Conservation (phyloP, 2,888 invertebrate genomes). For the Arge pagana region DNA sequence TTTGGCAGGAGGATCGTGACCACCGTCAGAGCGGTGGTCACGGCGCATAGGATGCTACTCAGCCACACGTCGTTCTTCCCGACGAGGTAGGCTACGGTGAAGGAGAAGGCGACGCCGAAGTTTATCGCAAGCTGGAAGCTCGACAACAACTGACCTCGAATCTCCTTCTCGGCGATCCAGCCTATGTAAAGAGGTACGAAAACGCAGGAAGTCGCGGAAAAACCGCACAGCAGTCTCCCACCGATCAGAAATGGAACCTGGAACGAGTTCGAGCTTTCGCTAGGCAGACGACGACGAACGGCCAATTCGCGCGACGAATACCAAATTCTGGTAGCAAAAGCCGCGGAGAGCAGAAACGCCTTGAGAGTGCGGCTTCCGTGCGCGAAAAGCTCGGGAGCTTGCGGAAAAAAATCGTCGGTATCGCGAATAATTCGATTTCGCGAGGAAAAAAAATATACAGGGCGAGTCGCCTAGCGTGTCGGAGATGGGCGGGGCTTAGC, state of each 20-base stretch:
- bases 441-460: too few species aligned
- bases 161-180: conserved; percentile 41
- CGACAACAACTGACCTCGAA: conserved; percentile 39
- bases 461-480: too few species aligned
- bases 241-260: conserved; percentile 36
- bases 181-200: conserved; percentile 46
- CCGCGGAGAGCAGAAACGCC: too few species aligned
- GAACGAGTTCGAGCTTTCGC: too few species aligned
- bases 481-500: too few species aligned
- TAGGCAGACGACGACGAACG: too few species aligned
- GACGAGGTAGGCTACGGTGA: conserved; percentile 30
- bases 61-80: conserved; percentile 37
- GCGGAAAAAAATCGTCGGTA: too few species aligned
- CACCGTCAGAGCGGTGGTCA: conserved; percentile 38
- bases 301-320: too few species aligned
- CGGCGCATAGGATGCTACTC: conserved; percentile 43
- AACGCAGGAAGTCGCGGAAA: conserved; percentile 39
- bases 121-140: conserved; percentile 47
- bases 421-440: too few species aligned
- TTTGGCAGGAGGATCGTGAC: conserved; percentile 40
- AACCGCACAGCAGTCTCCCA: conserved; percentile 45
- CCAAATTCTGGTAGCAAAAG: too few species aligned
- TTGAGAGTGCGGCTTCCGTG: too few species aligned
- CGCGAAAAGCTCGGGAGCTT: too few species aligned
- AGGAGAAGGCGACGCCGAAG: conserved; percentile 48